Evolutionary conservation across 2,113 vertebrate genomes (phyloP), one percentile per base, ranked within the genome.

Genomic region (Silurus glanis): DNA sequence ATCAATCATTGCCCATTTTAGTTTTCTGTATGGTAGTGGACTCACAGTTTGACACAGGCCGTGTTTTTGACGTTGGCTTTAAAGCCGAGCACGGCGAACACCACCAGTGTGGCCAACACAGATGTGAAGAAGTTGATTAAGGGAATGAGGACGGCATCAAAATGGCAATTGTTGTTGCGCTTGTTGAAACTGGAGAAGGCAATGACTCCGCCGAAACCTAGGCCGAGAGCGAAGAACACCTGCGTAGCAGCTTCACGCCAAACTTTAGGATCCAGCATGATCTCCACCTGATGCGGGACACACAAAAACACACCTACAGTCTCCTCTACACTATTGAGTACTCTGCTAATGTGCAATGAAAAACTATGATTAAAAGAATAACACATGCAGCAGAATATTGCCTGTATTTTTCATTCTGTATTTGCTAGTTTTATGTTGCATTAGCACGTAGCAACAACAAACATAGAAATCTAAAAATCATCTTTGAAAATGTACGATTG

Each of bases 171-270:
- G 96, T 99, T 99, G 95, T 98, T 96, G 88, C 96, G 96, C 93
- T 98, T 99, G 96, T 99, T 99, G 95, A 98, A 99, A 95, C 98
- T 99, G 92, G 98, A 99, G 93, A 99, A 99, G 89, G 98, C 98
- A 89, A 99, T 99, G 93, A 99, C 97, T 51, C 98, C 98, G 67
- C 98, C 98, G 85, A 99, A 99, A 90, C 98, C 98, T 69, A 99
- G 95, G 66, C 98, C 97, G 90, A 99, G 96, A 53, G 98, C 97
- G 91, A 99, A 99, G 95, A 99, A 99, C 87, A 99, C 98, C 94
- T 99, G 98, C 53, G 97, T 97, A 51, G 98, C 98, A 59, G 98
- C 98, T 92, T 99, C 98, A 87, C 97, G 95, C 98, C 98, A 99
- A 86, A 99, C 97, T 85, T 97, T 98, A 87, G 96, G 92, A 88